These are phyloP conservation scores for Rhingia rostrata DNA, from an alignment of 2,888 invertebrate genomes.

Conservation along the genomic window DNA sequence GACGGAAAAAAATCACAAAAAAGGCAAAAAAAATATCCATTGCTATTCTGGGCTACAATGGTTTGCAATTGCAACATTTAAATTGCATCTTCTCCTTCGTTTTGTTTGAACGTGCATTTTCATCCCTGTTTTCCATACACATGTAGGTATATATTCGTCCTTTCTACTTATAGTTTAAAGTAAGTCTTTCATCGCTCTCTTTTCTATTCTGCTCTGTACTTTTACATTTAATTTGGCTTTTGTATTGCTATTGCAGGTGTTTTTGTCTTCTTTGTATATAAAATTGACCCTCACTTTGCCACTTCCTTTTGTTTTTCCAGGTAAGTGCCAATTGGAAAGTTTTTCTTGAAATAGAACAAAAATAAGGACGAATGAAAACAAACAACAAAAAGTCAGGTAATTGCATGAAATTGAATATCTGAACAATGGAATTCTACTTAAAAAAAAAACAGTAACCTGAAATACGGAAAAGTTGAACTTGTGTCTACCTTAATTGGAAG, in stretches of 20 bases:
- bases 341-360: constrained; percentile 20
- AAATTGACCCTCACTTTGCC: constrained; percentile 43
- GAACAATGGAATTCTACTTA: constrained; percentile 18
- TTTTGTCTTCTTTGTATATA: constrained; percentile 14
- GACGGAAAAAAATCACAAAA: background rate
- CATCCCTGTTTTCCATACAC: background rate
- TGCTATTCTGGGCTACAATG: constrained; percentile 1
- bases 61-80: constrained; percentile 28
- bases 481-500: background rate
- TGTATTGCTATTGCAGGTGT: constrained; percentile 31
- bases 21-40: background rate
- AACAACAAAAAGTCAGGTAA: constrained; percentile 44
- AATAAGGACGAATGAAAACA: constrained; percentile 7
- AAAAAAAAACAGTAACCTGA: background rate
- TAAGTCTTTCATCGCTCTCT: constrained; percentile 19
- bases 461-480: background rate
- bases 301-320: constrained; percentile 45
- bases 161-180: constrained; percentile 37
- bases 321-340: constrained; percentile 67
- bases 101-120: constrained; percentile 32
- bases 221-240: constrained; percentile 35
- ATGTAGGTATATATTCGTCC: background rate
- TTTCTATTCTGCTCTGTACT: constrained; percentile 1
- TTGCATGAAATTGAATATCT: constrained; percentile 62
- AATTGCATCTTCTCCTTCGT: constrained; percentile 9